Evolutionary conservation across 2,888 invertebrate species (phyloP).

Genomic region (Agrotis puta): DNA sequence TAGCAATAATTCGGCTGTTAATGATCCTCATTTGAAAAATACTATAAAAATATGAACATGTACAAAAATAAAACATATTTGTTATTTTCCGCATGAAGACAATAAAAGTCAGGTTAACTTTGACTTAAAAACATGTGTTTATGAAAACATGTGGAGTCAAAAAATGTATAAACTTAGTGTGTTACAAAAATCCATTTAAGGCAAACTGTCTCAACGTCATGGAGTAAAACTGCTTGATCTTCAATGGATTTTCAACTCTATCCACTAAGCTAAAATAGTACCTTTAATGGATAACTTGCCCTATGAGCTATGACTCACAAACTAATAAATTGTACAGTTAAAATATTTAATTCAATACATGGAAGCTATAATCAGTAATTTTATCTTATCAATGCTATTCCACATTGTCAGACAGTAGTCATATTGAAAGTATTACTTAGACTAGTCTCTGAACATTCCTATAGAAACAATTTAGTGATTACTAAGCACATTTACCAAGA

Average conservation of each 20-base stretch:
- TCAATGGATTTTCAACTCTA: no score
- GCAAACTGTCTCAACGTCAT: no score
- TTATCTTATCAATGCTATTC: conserved; percentile 57
- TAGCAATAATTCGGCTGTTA: background rate
- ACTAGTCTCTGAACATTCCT: conserved; percentile 52
- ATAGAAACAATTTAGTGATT: conserved; percentile 61
- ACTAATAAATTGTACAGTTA: conserved; percentile 16
- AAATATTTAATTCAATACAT: conserved; percentile 32
- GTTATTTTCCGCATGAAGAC: background rate
- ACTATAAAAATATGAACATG: background rate
- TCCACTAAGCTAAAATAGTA: background rate
- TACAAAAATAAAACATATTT: background rate
- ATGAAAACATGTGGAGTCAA: background rate
- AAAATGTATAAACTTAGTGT: background rate
- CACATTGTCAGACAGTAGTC: conserved; percentile 37
- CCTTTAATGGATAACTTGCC: conserved; percentile 18
- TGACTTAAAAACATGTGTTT: background rate
- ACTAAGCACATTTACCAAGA: conserved; percentile 71
- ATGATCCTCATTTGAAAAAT: background rate
- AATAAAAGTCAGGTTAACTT: background rate
- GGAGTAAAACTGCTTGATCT: no score
- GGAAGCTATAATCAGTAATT: conserved; percentile 36
- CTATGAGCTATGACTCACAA: conserved; percentile 45
- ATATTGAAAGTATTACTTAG: conserved; percentile 38
- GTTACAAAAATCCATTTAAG: no score